Base-by-base conservation (phyloP, 2,888 invertebrate species). In the Erebia ligea region DNA sequence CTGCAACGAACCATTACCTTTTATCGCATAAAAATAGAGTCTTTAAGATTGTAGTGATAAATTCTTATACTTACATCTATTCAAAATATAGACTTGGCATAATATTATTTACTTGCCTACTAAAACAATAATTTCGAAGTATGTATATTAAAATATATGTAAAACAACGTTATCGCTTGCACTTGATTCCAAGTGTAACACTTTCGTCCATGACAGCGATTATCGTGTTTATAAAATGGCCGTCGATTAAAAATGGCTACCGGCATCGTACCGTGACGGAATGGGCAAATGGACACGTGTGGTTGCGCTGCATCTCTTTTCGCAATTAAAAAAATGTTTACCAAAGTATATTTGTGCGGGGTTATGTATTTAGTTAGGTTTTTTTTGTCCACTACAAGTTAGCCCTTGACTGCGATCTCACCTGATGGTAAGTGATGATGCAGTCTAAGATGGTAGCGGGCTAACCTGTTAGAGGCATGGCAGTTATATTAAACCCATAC, bases 141-240 rank as follows among this genome's bases (percentile, higher is more conserved):
- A 11, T 9, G n/a, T 19, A 58, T n/a, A 34, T 21, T 34, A 34
- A 34, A 6, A 25, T 15, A 0, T 45, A 34, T 6, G n/a, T 5
- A 45, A n/a, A 52, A 71, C 62, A 71, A 71, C 68, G 74, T 74
- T 77, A 76, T 76, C 78, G 72, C 62, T 66, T 66, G 63, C 48
- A 64, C 68, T 71, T 71, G 69, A 72, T 71, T 56, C 66, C 71
- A 42, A 50, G 54, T 59, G 64, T 71, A 63, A 75, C 73, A 74
- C 68, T 71, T 72, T 73, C 70, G 73, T 76, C 85, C 86, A 83
- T 85, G 85, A 84, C 85, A 86, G 80, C 82, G 84, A 84, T 85
- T 86, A 84, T 77, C 73, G 83, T 87, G 86, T 88, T 87, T 88
- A 83, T 78, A 86, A 87, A 88, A 87, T 85, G 85, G 85, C 82